Evolutionary conservation across 2,113 vertebrate species (phyloP).

Genomic region (Cervus canadensis): DNA sequence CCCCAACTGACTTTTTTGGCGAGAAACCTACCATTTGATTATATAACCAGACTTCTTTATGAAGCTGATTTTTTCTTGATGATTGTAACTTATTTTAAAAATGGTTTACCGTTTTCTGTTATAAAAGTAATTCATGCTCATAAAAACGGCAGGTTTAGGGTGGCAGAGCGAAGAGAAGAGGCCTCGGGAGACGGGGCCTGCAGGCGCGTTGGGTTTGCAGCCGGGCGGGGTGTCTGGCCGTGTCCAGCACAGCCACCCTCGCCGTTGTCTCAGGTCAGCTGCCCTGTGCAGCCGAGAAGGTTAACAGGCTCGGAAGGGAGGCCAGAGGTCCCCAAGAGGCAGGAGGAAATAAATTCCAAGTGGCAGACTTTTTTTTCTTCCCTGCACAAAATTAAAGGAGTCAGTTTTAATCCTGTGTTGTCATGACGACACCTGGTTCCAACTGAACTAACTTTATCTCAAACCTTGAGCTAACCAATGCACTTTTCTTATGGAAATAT

Average conservation of each 20-base stretch:
- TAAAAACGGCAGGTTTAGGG: background rate
- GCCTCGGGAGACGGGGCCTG: background rate
- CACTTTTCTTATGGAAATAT: background rate
- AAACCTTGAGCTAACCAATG: background rate
- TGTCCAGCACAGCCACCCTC: background rate
- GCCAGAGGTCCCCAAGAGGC: background rate
- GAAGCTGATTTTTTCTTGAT: background rate
- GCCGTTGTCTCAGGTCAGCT: accelerated
- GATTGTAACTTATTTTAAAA: background rate
- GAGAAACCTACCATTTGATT: background rate
- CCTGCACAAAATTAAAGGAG: background rate
- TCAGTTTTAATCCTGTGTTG: background rate
- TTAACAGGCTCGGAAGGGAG: background rate
- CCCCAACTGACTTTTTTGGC: background rate
- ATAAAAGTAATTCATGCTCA: background rate
- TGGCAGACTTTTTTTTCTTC: background rate
- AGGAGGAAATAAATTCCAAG: background rate
- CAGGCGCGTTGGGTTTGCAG: accelerated
- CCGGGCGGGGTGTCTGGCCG: background rate
- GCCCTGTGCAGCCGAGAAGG: background rate
- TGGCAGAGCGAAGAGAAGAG: background rate
- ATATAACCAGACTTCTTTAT: background rate
- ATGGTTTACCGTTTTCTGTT: background rate
- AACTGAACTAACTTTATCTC: background rate
- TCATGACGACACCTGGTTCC: background rate